A percentile compares a stretch with the other conserved stretches of the same genome.
Conservation (phyloP, 1,140 invertebrate species). For the Charaxes varanes region DNA sequence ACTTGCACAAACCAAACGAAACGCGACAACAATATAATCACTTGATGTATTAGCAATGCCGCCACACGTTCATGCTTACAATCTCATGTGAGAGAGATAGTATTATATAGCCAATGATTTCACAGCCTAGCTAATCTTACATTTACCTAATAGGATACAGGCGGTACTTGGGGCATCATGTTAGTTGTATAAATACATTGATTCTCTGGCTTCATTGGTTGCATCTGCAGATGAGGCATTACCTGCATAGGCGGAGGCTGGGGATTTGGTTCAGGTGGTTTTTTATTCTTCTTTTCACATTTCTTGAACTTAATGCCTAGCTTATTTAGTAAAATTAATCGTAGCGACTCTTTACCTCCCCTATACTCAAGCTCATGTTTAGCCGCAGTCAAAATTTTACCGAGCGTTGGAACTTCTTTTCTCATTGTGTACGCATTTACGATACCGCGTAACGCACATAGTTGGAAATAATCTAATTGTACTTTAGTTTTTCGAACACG, state of each 20-base stretch:
- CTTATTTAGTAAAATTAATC: slow-evolving; percentile 63
- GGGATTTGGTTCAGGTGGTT: slow-evolving; percentile 36
- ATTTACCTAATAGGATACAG: slow-evolving; percentile 50
- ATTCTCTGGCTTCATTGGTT: slow-evolving; percentile 53
- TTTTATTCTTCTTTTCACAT: slow-evolving; percentile 64
- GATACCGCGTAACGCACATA: slow-evolving; percentile 55
- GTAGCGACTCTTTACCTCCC: slow-evolving; percentile 58
- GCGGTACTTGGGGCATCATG: slow-evolving; percentile 60
- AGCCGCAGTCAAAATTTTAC: slow-evolving; percentile 56
- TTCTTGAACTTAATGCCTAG: slow-evolving; percentile 68
- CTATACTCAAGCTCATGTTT: slow-evolving; percentile 58
- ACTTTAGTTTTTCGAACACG: slow-evolving; percentile 60
- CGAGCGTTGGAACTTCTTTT: slow-evolving; percentile 61
- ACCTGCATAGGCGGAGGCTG: slow-evolving; percentile 28
- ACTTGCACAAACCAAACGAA: too few relatives aligned
- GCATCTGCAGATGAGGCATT: slow-evolving; percentile 48
- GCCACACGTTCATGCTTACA: too few relatives aligned
- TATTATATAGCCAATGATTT: too few relatives aligned
- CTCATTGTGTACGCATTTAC: slow-evolving; percentile 53
- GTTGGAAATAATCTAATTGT: slow-evolving; percentile 60
- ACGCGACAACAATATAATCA: too few relatives aligned
- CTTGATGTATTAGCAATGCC: too few relatives aligned
- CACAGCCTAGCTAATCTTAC: too few relatives aligned
- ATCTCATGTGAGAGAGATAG: too few relatives aligned
- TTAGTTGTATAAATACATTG: slow-evolving; percentile 58